Base-by-base conservation (phyloP, 2,113 vertebrate genomes). In the Aviceda subcristata region DNA sequence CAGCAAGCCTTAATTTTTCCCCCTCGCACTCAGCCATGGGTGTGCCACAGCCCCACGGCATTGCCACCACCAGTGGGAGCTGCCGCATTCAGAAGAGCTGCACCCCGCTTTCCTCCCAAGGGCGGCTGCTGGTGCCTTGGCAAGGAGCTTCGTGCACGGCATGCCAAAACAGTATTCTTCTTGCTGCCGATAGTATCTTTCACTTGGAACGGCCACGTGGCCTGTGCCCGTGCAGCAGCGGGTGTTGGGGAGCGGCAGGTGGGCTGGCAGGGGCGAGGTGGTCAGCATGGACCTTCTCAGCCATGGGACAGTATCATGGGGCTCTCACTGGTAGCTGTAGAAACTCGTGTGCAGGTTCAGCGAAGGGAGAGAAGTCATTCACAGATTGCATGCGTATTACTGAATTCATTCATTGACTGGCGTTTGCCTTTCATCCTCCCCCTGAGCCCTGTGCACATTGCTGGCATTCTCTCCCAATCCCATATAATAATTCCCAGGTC, bases 391-490 rank as follows among this genome's bases (percentile, higher is more conserved):
- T 27, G 60, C 34, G 11, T 96, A 45, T 67, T 93, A 93, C 68
- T 95, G 86, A 67, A 83, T 84, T 74, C 82, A 67, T 78, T 95
- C 78, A 73, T 2, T 34, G 60, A 43, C 8, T 80, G 38, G 36
- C 0, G 4, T 67, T 94, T 80, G 55, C 88, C 67, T 95, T 96
- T 95, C 87, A 84, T 93, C 91, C 67, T 67, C 57, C 80, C 83
- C 73, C 75, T 6, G 3, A 77, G 86, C 77, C 73, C 64, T 38
- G 15, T 55, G 18, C 9, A 3, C 90, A 84, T 95, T 96, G 85
- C 81, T 94, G 84, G 72, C 95, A 95, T 97, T 97, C 91, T 78
- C 87, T 68, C 91, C 22, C 91, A 73, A 46, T 92, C 76, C 89
- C 75, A 46, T 95, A 19, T 88, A 88, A 90, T 86, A 90, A 88